Evolutionary conservation across 2,113 vertebrate species (phyloP).

Genomic region (Dipodomys stephensi): DNA sequence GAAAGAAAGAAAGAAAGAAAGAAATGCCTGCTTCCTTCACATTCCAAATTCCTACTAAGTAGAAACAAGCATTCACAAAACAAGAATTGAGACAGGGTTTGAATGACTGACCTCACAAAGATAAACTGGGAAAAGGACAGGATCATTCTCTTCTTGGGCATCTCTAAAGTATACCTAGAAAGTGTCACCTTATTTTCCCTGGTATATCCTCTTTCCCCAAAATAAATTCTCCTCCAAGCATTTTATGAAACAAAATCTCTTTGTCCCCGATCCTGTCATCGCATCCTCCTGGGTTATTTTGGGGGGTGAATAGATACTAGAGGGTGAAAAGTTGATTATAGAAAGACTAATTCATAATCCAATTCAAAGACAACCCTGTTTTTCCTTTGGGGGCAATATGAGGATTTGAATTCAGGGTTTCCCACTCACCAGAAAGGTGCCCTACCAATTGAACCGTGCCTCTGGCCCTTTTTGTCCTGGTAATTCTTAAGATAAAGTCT

Average conservation of each 20-base stretch:
- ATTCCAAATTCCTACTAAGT: conserved; percentile 51
- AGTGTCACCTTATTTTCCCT: neutral
- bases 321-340: neutral
- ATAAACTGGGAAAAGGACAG: neutral
- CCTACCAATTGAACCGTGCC: no score
- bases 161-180: neutral
- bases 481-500: no score
- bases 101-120: conserved; percentile 60
- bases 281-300: neutral
- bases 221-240: neutral
- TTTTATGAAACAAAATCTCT: conserved; percentile 41
- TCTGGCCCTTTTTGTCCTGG: no score
- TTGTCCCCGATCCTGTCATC: neutral
- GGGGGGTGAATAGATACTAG: conserved; percentile 21
- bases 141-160: neutral
- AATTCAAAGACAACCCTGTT: conserved; percentile 61
- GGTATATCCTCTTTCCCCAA: neutral
- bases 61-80: conserved; percentile 56
- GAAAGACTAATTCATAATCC: conserved; percentile 35
- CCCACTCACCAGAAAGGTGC: no score
- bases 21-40: conserved; percentile 15
- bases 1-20: no score
- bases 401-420: no score
- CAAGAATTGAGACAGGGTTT: conserved; percentile 40
- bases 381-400: neutral